Conservation (phyloP, 2,888 invertebrate genomes). For the Melanargia galathea region DNA sequence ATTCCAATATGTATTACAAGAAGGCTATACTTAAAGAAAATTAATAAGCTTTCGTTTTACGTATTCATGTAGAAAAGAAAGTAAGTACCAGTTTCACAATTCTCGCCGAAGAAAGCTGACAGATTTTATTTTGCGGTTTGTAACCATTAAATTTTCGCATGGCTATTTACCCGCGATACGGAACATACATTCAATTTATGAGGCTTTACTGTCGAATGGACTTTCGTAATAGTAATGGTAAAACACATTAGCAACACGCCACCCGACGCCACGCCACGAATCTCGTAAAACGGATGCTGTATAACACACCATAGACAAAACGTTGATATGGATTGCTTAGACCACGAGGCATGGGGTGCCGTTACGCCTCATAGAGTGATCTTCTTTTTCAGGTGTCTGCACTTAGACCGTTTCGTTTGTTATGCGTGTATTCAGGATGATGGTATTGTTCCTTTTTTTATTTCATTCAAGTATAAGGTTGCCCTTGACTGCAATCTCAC, state of each 20-base stretch:
- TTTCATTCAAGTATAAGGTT: too few relatives aligned
- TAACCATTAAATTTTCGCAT: background rate
- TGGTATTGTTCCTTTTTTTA: too few relatives aligned
- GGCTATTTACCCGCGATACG: background rate
- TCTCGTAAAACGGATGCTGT: too few relatives aligned
- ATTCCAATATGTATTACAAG: too few relatives aligned
- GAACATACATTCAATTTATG: background rate
- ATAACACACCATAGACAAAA: too few relatives aligned
- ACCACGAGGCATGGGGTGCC: too few relatives aligned
- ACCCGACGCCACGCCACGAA: background rate
- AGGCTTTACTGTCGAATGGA: background rate
- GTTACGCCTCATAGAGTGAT: too few relatives aligned
- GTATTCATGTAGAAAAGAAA: background rate
- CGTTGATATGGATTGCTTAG: too few relatives aligned
- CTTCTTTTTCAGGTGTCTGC: too few relatives aligned
- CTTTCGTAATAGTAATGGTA: background rate
- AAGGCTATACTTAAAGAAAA: background rate
- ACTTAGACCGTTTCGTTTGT: too few relatives aligned
- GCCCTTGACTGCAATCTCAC: too few relatives aligned
- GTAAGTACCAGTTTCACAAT: background rate
- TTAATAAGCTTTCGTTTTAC: background rate
- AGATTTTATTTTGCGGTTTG: slow-evolving; percentile 8
- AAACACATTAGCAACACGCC: background rate
- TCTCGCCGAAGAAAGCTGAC: slow-evolving; percentile 5
- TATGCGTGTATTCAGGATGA: too few relatives aligned